phyloP scores from a whole-genome alignment of 2,888 invertebrate species.

The Cistogaster globosa region DNA sequence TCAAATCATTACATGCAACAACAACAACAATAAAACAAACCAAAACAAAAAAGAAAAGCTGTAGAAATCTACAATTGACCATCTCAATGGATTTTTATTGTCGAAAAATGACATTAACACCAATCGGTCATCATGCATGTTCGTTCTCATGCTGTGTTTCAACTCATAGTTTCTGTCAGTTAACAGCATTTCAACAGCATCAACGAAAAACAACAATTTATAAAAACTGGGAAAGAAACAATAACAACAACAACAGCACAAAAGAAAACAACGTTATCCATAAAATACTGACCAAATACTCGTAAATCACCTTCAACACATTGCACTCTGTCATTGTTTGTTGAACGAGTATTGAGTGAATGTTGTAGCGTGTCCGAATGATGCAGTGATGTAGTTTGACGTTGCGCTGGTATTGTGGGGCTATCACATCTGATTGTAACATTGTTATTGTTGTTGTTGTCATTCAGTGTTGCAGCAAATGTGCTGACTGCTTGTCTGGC shows the following conservation, averaged over 20 bases:
- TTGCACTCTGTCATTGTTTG: constrained; percentile 31
- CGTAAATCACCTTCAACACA: constrained; percentile 67
- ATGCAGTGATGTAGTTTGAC: not conserved
- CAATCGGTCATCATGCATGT: constrained; percentile 61
- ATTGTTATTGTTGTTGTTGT: constrained; percentile 60
- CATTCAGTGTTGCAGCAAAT: constrained; percentile 62
- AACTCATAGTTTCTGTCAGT: constrained; percentile 22
- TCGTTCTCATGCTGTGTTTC: constrained; percentile 20
- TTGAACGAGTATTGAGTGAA: constrained; percentile 6
- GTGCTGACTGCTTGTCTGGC: constrained; percentile 27
- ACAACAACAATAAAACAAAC: constrained; percentile 2
- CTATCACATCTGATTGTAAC: constrained; percentile 14
- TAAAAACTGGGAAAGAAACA: not conserved
- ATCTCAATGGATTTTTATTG: constrained; percentile 62
- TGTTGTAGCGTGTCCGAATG: constrained; percentile 14
- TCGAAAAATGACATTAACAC: constrained; percentile 59
- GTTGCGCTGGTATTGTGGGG: constrained; percentile 20
- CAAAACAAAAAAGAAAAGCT: not conserved
- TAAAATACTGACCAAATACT: constrained; percentile 60
- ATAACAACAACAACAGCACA: not conserved
- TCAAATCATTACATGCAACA: constrained; percentile 1
- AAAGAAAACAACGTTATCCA: constrained; percentile 25
- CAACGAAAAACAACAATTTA: constrained; percentile 39
- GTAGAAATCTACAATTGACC: constrained; percentile 48
- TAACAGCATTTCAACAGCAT: constrained; percentile 54